Percentiles rank a stretch among this genome's conserved stretches.
Conservation (phyloP, 2,888 invertebrate genomes). For the Eurytoma californica region DNA sequence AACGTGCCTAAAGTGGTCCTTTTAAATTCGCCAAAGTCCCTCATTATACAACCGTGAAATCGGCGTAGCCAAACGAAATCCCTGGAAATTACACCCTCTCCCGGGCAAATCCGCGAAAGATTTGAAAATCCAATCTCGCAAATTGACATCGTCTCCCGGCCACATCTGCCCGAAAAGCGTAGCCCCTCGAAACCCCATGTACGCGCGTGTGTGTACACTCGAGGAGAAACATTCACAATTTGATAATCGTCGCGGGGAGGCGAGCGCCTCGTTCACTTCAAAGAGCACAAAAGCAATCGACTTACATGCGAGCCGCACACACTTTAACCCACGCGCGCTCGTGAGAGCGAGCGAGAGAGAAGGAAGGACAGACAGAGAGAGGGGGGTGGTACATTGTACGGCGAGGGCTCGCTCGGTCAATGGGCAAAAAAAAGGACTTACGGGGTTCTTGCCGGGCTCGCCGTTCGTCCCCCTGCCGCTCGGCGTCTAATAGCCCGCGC, state of each 20-base stretch:
- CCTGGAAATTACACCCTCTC: background rate
- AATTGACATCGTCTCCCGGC: constrained; percentile 23
- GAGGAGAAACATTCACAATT: constrained; percentile 41
- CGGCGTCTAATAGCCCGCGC: constrained; percentile 30
- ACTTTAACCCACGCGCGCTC: background rate
- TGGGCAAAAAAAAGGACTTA: constrained; percentile 45
- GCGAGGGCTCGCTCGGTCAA: constrained; percentile 26
- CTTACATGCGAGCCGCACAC: constrained; percentile 24
- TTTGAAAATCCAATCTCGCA: constrained; percentile 24
- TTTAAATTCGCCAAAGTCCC: too few relatives aligned
- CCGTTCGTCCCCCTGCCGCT: background rate
- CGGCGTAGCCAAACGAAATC: too few relatives aligned
- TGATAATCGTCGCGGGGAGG: constrained; percentile 44
- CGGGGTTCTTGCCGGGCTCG: background rate
- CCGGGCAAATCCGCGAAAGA: background rate
- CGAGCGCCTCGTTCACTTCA: constrained; percentile 27
- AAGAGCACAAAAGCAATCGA: constrained; percentile 53
- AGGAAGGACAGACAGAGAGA: too few relatives aligned
- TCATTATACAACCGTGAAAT: too few relatives aligned
- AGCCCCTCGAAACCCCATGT: constrained; percentile 2
- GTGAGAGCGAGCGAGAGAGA: too few relatives aligned
- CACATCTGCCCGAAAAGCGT: constrained; percentile 3
- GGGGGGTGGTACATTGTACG: too few relatives aligned
- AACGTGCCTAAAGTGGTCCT: too few relatives aligned
- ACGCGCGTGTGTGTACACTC: background rate